phyloP scores from a whole-genome alignment of 2,797 vertebrate species.

The Galago senegalensis region DNA sequence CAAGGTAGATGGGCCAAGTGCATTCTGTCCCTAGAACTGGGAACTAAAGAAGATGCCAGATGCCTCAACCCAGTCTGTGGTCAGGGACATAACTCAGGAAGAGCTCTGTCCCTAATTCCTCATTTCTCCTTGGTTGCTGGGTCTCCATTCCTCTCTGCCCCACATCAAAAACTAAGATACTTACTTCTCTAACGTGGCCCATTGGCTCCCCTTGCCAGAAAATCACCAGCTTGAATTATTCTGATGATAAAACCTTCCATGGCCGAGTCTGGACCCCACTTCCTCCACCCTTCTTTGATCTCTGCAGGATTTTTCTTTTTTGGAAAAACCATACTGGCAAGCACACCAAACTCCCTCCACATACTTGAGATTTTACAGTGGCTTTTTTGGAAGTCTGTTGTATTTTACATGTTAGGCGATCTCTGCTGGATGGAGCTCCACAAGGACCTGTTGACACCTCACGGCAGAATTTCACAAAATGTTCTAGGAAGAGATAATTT shows the following conservation, averaged over 20 bases:
- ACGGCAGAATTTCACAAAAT: conserved; percentile 81
- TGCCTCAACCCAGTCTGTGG: conserved; percentile 67
- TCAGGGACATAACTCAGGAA: conserved; percentile 29
- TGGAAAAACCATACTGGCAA: conserved; percentile 71
- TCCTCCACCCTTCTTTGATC: conserved; percentile 75
- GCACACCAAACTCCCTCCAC: conserved; percentile 75
- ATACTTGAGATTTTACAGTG: conserved; percentile 80
- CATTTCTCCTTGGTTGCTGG: conserved; percentile 3
- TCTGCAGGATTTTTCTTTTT: conserved; percentile 72
- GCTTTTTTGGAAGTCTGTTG: conserved; percentile 72
- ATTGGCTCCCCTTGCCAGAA: conserved; percentile 65
- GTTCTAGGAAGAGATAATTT: conserved; percentile 85
- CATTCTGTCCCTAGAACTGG: conserved; percentile 13
- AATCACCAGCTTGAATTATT: conserved; percentile 79
- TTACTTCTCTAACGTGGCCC: conserved; percentile 37
- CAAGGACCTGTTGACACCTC: conserved; percentile 82
- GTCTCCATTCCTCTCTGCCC: conserved; percentile 46
- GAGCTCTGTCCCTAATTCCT: conserved; percentile 29
- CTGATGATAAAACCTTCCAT: conserved; percentile 80
- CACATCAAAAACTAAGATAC: conserved; percentile 48
- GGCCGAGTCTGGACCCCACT: conserved; percentile 64
- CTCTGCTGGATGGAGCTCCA: conserved; percentile 53
- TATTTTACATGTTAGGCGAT: conserved; percentile 80
- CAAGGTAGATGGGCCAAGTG: conserved; percentile 6
- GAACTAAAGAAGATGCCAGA: conserved; percentile 62